Conservation (phyloP, 2,113 vertebrate species). For the Syngnathus scovelli region DNA sequence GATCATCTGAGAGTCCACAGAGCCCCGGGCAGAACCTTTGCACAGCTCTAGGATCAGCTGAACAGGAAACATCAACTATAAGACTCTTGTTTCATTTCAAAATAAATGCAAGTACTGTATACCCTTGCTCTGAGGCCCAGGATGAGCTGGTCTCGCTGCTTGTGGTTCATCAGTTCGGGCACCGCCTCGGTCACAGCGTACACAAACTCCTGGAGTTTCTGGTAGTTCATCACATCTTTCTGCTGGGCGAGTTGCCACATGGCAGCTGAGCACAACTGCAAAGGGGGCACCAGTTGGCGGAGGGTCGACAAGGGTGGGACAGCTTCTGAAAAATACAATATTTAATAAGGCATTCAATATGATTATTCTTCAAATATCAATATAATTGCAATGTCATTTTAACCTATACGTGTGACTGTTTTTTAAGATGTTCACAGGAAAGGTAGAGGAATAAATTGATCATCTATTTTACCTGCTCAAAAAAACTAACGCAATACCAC, state of each 20-base stretch:
- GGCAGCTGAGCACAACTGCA: constrained; percentile 69
- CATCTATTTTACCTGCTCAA: background rate
- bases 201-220: constrained; percentile 72
- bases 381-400: background rate
- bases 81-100: background rate
- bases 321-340: constrained; percentile 24
- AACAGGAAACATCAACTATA: background rate
- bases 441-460: background rate
- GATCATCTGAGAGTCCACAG: constrained; percentile 43
- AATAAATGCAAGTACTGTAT: constrained; percentile 3
- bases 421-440: background rate
- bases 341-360: background rate
- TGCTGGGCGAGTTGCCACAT: constrained; percentile 69
- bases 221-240: constrained; percentile 65
- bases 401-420: background rate
- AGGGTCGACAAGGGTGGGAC: constrained; percentile 40
- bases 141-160: constrained; percentile 73
- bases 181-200: constrained; percentile 58
- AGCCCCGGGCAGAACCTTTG: constrained; percentile 41
- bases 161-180: constrained; percentile 71
- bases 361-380: background rate
- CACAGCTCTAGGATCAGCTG: constrained; percentile 69
- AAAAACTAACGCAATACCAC: background rate
- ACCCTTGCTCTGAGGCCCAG: constrained; percentile 79
- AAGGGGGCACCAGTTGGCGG: constrained; percentile 57